Conservation (phyloP, 1,140 invertebrate genomes). For the Oryzaephilus surinamensis region DNA sequence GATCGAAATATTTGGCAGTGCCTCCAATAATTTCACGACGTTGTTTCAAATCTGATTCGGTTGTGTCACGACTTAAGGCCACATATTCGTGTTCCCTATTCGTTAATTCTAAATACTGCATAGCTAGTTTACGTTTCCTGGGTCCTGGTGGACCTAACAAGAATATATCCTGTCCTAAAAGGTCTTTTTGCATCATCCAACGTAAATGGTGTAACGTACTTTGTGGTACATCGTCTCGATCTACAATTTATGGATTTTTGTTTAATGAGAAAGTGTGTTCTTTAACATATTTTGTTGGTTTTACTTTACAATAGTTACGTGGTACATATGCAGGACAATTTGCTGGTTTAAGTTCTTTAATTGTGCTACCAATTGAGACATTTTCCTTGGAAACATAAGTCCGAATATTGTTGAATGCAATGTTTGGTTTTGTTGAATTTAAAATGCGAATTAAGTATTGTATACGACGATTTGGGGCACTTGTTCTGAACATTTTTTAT, state of each 20-base stretch:
- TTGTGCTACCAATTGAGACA: conserved; percentile 67
- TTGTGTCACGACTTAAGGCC: conserved; percentile 87
- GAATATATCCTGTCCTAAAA: conserved; percentile 90
- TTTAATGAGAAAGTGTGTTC: background rate
- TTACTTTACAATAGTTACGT: conserved; percentile 72
- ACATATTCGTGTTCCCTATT: conserved; percentile 88
- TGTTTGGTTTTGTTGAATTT: conserved; percentile 8
- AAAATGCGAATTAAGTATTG: conserved; percentile 17
- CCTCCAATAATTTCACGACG: conserved; percentile 80
- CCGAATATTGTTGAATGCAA: conserved; percentile 26
- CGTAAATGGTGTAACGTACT: conserved; percentile 68
- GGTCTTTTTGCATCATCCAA: conserved; percentile 94
- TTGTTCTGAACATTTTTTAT: conserved; percentile 13
- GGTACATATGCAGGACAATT: conserved; percentile 72
- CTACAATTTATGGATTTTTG: conserved; percentile 12
- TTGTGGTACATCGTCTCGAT: conserved; percentile 44
- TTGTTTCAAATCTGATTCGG: conserved; percentile 94
- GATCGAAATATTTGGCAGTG: conserved; percentile 87
- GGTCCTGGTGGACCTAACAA: conserved; percentile 84
- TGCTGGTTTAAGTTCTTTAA: conserved; percentile 50
- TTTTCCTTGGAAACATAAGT: conserved; percentile 39
- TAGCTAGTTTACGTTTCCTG: conserved; percentile 57
- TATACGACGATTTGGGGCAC: conserved; percentile 12
- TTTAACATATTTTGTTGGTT: conserved; percentile 24
- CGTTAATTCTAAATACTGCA: conserved; percentile 82